Conservation (phyloP, 92 coral and sea anemone genomes). For the Epizoanthus illoricatus region DNA sequence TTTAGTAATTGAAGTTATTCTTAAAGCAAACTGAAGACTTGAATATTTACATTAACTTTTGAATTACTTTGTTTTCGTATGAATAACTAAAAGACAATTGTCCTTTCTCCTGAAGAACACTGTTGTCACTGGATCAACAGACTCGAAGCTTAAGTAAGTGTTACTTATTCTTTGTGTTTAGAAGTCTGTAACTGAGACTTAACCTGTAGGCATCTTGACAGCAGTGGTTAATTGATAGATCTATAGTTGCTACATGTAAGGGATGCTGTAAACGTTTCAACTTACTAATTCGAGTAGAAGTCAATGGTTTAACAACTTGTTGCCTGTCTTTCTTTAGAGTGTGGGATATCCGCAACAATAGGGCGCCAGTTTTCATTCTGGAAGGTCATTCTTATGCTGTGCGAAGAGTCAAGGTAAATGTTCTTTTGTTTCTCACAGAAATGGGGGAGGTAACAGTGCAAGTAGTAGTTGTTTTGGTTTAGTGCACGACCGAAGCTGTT, state of each 20-base stretch:
- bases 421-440: too few relatives aligned
- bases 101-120: constrained; percentile 51
- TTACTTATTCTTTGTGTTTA: background rate
- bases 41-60: background rate
- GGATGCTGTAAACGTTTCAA: too few relatives aligned
- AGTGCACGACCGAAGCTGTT: too few relatives aligned
- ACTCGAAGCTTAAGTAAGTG: constrained; percentile 67
- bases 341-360: constrained; percentile 89
- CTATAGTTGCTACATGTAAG: too few relatives aligned
- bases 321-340: constrained; percentile 55
- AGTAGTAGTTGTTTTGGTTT: too few relatives aligned
- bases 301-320: background rate
- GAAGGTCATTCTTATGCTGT: constrained; percentile 96
- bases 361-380: constrained; percentile 69
- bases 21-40: background rate
- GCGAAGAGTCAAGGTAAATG: constrained; percentile 82
- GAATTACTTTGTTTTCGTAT: background rate
- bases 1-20: too few relatives aligned
- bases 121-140: constrained; percentile 79
- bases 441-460: too few relatives aligned
- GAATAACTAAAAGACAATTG: background rate
- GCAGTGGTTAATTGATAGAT: too few relatives aligned
- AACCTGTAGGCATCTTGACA: too few relatives aligned
- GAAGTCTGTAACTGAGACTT: background rate
- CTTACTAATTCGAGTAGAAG: too few relatives aligned